Evolutionary conservation across 2,888 invertebrate genomes (phyloP).

Genomic region (Julus scandinavius): DNA sequence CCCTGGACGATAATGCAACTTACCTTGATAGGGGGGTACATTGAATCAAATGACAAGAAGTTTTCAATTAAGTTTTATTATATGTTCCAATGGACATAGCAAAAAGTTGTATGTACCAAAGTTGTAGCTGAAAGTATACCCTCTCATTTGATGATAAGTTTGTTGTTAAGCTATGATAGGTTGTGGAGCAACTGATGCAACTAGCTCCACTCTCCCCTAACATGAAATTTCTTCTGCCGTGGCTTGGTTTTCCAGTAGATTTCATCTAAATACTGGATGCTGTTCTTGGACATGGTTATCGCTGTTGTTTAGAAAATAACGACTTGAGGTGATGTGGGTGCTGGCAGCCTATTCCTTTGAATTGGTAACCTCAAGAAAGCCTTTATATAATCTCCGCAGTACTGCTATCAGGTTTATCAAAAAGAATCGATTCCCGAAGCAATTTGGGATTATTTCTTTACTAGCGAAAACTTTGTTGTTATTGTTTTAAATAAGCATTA

Average conservation of each 20-base stretch:
- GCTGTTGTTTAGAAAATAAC: background rate
- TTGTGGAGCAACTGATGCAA: no score
- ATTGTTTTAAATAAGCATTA: background rate
- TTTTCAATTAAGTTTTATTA: no score
- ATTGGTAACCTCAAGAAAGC: background rate
- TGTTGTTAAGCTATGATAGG: no score
- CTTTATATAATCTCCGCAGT: background rate
- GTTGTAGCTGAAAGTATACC: no score
- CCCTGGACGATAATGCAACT: no score
- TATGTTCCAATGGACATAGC: no score
- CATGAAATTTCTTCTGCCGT: background rate
- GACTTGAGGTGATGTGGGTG: background rate
- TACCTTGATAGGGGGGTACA: no score
- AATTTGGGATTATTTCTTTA: background rate
- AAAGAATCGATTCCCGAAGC: background rate
- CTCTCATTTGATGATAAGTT: no score
- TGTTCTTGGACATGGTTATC: background rate
- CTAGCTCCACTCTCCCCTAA: background rate
- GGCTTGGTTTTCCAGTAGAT: conserved; percentile 33
- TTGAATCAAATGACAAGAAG: no score
- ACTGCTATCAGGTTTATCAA: background rate
- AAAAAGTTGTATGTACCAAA: no score
- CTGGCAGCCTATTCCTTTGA: background rate
- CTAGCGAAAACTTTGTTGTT: background rate
- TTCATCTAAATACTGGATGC: background rate